A percentile compares a stretch with the other conserved stretches of the same genome.
phyloP scores from a whole-genome alignment of 1,140 invertebrate species.

The Eufriesea mexicana region DNA sequence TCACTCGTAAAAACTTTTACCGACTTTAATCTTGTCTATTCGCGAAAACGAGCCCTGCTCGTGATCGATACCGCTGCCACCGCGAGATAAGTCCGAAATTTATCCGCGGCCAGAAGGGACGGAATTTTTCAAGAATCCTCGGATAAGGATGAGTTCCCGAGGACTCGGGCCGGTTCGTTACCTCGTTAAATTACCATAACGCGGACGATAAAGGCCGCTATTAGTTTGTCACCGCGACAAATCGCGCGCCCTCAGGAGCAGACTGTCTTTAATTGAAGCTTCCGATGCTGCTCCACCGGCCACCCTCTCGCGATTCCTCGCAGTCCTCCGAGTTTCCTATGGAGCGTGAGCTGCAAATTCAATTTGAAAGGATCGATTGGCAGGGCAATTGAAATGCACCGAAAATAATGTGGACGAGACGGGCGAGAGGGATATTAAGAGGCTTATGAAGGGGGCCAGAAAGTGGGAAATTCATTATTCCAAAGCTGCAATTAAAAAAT shows the following conservation, averaged over 20 bases:
- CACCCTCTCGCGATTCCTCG: constrained; percentile 3
- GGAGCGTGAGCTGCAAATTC: not conserved
- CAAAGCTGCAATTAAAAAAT: not conserved
- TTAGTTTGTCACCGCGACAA: constrained; percentile 10
- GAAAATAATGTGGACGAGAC: not conserved
- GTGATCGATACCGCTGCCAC: not conserved
- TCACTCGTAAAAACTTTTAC: constrained; percentile 32
- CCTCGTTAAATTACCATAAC: constrained; percentile 40
- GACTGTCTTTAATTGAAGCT: not conserved
- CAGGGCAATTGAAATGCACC: not conserved
- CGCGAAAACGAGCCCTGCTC: not conserved
- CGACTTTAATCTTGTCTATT: constrained; percentile 14
- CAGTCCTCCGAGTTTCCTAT: not conserved
- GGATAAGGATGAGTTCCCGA: not conserved
- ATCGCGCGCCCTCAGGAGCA: not conserved
- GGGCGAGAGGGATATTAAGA: not conserved
- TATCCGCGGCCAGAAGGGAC: not conserved
- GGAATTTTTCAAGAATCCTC: not conserved
- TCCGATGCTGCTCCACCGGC: not conserved
- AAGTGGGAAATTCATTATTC: not conserved
- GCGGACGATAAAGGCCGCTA: not conserved
- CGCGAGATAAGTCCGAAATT: constrained; percentile 17
- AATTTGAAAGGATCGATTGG: constrained; percentile 8
- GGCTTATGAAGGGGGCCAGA: not conserved
- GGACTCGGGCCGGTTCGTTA: not conserved